Base-by-base conservation (phyloP, 2,797 vertebrate species). In the Argentina silus region DNA sequence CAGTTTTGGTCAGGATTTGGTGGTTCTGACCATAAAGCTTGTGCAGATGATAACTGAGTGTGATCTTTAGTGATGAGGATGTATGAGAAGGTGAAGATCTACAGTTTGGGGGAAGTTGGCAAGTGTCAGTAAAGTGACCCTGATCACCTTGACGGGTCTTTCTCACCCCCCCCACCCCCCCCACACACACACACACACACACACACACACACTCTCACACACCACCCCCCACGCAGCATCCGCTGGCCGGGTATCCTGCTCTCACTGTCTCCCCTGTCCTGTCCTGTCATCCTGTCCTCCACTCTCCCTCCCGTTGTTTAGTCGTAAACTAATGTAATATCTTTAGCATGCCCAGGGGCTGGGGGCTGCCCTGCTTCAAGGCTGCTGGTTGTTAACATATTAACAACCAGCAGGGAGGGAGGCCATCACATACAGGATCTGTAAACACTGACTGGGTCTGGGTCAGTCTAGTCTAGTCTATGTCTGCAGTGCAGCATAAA, bases 321-420 rank as follows among this genome's bases (percentile, higher is more conserved):
- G 86, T 89, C 83, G 55, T 93, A 90, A 93, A 93, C 69, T 78
- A 84, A 67, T 67, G 69, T 93, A 92, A 93, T 92, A 87, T 83
- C 78, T 93, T 93, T 91, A 91, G 85, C 91, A 92, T 90, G 77
- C 82, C 80, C 79, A 8, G 70, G 65, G 78, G 78, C 69, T 23
- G 11, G 64, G 23, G 74, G 69, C 79, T 70, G 53, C 81, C n/a
- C 68, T 76, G 65, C 64, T 78, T 90, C 86, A 92, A 92, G 90
- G 89, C 82, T 80, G 67, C 79, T 78, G 4, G 60, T 79, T 78
- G 85, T 79, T 80, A 80, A 83, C 70, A 11, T 78, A 76, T 83
- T 81, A 78, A 82, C 76, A 36, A 36, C 27, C 27, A 36, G 27
- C 27, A 36, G 27, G 59, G 74, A 62, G 51, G 47, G 57, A 73